Base-by-base conservation (phyloP, 2,888 invertebrate species). In the Zygothrica quintamaculata region DNA sequence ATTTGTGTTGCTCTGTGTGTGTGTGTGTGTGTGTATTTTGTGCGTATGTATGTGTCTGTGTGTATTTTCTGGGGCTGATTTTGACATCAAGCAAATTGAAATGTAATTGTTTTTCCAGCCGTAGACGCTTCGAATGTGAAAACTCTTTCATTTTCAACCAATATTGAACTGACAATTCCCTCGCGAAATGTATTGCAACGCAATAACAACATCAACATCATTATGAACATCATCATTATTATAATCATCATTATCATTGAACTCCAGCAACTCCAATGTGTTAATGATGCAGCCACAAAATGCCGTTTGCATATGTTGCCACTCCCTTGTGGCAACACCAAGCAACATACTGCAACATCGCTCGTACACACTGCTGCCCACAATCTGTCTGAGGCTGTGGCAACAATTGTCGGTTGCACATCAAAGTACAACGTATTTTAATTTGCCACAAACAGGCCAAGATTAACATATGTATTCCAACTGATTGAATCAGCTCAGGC, bases 211-310 rank as follows among this genome's bases (percentile, higher is more conserved):
- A 12, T 3, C 6, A 4, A 8, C 11, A 26, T 6, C 26, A 6
- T 26, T 8, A 4, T 26, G 9, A 3, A 7, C 6, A 12, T 3
- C 3, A 12, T 33, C 12, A 18, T 5, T 12, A 13, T 29, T 29
- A 7, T 4, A 9, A 26, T 8, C 29, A 2, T 1, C 15, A 25
- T n/a, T 15, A 34, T 7, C 9, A 11, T 13, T 9, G 15, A 11
- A 0, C 15, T 15, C 22, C 58, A 6, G 8, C 39, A 22, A n/a
- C 13, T 12, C 13, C 37, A 6, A 29, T 33, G 65, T 74, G 77
- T 86, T 86, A 81, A 86, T 81, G 80, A 81, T 81, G 86, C 80
- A 76, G 86, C 80, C 86, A 65, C 84, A 85, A 70, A 85, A 70
- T 73, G 86, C 86, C 84, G 77, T 74, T 77, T 76, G 86, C 80